Percentiles rank a stretch among this genome's conserved stretches.
phyloP scores from a whole-genome alignment of 2,113 vertebrate species.

The Gasterosteus nipponicus region DNA sequence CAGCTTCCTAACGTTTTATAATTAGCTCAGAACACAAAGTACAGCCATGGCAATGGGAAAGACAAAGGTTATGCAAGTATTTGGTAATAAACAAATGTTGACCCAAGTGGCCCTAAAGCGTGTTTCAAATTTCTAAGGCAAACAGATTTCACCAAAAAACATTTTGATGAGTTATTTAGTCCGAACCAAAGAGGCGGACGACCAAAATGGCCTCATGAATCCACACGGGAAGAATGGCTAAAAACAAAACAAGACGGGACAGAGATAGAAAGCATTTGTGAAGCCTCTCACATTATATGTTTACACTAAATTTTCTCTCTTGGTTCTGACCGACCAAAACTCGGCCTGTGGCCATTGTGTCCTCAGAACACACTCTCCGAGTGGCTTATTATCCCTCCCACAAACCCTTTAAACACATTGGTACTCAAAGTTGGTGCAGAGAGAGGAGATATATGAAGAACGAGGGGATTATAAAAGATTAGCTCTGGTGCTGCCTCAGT shows the following conservation, averaged over 20 bases:
- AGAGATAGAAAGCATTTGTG: neutral
- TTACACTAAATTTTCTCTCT: constrained; percentile 11
- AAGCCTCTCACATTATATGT: neutral
- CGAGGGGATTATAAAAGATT: constrained; percentile 48
- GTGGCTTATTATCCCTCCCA: constrained; percentile 51
- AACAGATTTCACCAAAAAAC: neutral
- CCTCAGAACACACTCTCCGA: constrained; percentile 52
- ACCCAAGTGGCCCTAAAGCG: neutral
- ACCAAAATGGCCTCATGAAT: neutral
- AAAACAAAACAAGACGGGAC: neutral
- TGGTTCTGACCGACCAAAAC: constrained; percentile 25
- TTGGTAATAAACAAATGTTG: neutral
- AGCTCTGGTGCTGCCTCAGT: constrained; percentile 31
- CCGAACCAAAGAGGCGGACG: neutral
- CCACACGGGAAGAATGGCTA: neutral
- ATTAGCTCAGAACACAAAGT: neutral
- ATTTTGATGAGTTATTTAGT: neutral
- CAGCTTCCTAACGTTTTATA: neutral
- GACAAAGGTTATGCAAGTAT: neutral
- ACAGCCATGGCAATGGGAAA: neutral
- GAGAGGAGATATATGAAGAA: constrained; percentile 31
- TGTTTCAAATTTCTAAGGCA: neutral
- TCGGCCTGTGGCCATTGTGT: constrained; percentile 36
- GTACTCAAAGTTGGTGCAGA: constrained; percentile 30
- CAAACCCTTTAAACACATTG: constrained; percentile 29